Base-by-base conservation (phyloP, 2,888 invertebrate genomes). In the Scaptomyza cyrtandrae region DNA sequence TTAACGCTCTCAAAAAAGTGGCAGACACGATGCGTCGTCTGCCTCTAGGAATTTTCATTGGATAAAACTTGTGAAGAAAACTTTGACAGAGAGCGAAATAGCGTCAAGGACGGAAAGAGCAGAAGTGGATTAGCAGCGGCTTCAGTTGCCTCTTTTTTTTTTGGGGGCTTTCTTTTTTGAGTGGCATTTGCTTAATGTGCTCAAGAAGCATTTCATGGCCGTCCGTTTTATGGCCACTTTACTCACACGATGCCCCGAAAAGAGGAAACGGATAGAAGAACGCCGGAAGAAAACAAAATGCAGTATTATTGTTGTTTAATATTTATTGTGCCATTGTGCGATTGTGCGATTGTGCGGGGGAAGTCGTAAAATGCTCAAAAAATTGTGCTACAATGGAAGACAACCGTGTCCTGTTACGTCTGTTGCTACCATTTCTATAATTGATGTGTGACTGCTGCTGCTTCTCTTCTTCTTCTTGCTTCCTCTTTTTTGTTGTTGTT, bases 341-440 rank as follows among this genome's bases (percentile, higher is more conserved):
- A 37, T 37, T 37, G 37, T n/a, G 39, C 39, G 48, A 58, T 67
- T 69, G 60, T 46, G 55, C 33, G 14, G 14, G 11, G 75, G 75
- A 77, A 79, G 77, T 79, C 72, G 78, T 79, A 80, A 80, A 77
- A 77, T 41, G 41, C 63, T 60, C 72, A 67, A 77, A 70, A 71
- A 75, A 82, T 77, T 75, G 75, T 79, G 80, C 64, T 67, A 66
- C 52, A 48, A 72, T 52, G 65, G 63, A 60, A 63, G 57, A 48
- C 60, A 60, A 27, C 49, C 49, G 10, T n/a, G 14, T 56, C 19
- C 45, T 44, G 10, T 10, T 6, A 3, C 24, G 31, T 24, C 14
- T 33, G 11, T 31, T 48, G 13, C 45, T 59, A 33, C 24, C 78
- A 69, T 58, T 71, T 80, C 61, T 78, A 78, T 80, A 85, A 81